phyloP scores from a whole-genome alignment of 1,140 invertebrate species.

The Lucilia cuprina region DNA sequence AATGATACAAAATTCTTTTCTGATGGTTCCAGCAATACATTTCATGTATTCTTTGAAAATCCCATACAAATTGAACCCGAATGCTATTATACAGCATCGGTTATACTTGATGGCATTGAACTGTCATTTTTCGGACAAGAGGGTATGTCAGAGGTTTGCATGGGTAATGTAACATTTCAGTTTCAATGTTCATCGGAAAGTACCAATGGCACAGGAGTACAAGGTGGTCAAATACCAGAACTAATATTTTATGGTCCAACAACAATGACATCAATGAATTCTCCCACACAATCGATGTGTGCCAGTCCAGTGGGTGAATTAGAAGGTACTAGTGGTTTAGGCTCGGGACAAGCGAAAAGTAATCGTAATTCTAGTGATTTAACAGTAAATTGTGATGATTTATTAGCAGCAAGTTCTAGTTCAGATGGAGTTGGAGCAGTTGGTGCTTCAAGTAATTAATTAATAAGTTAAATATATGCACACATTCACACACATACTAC shows the following conservation, averaged over 20 bases:
- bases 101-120: conserved; percentile 87
- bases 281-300: conserved; percentile 56
- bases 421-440: conserved; percentile 38
- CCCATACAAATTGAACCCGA: conserved; percentile 92
- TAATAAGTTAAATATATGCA: not conserved
- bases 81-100: conserved; percentile 89
- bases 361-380: conserved; percentile 36
- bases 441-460: conserved; percentile 29
- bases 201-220: conserved; percentile 92
- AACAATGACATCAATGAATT: conserved; percentile 59
- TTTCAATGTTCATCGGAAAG: conserved; percentile 94
- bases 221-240: conserved; percentile 93
- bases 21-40: conserved; percentile 91
- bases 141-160: conserved; percentile 88
- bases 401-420: conserved; percentile 42
- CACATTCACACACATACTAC: not conserved
- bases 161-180: conserved; percentile 89
- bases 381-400: conserved; percentile 45
- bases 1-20: conserved; percentile 93
- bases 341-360: not conserved
- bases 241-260: conserved; percentile 89
- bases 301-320: conserved; percentile 47
- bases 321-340: not conserved
- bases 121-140: conserved; percentile 96
- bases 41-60: conserved; percentile 92